Base-by-base conservation (phyloP, 1,140 invertebrate genomes). In the Aphelinus atriplicis region DNA sequence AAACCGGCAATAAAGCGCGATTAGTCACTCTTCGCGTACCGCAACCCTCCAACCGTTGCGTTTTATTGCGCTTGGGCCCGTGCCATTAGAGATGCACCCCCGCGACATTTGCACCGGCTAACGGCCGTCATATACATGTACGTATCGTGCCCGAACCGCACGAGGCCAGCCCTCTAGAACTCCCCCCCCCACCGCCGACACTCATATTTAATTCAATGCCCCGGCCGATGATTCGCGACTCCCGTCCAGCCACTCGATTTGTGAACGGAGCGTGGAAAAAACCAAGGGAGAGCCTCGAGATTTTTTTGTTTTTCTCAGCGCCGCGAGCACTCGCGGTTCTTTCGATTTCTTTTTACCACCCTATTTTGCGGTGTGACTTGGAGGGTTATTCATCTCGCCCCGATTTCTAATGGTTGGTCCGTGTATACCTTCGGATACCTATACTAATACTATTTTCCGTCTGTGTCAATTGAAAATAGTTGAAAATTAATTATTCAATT, bases 121-220 rank as follows among this genome's bases (percentile, higher is more conserved):
- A 26, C 26, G 26, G 26, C 26, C 26, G 26, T 26, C 26, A 26
- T 26, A 26, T 26, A 26, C 26, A 26, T 26, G 26, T 26, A 26
- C 26, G 26, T 26, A 26, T 26, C 26, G 26, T 26, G 26, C 26
- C 26, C 26, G 26, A 26, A 26, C 26, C 26, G 26, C 26, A 26
- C 26, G 26, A 26, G 26, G 26, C 26, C 26, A 26, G 26, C 26
- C 26, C 26, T 26, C 26, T 26, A 26, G 0, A 26, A 26, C 26
- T 26, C 26, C 26, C 26, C 26, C 26, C 0, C 26, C 26, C 26
- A 26, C 26, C 26, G 26, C 26, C 26, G 26, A 26, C 26, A 26
- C 78, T 80, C 77, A 79, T 78, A 80, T 80, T 82, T 80, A 80
- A 82, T 82, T 82, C 78, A 80, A 80, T 77, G 78, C 71, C 60